phyloP scores from a whole-genome alignment of 2,888 invertebrate genomes.

The Scrobipalpa costella region DNA sequence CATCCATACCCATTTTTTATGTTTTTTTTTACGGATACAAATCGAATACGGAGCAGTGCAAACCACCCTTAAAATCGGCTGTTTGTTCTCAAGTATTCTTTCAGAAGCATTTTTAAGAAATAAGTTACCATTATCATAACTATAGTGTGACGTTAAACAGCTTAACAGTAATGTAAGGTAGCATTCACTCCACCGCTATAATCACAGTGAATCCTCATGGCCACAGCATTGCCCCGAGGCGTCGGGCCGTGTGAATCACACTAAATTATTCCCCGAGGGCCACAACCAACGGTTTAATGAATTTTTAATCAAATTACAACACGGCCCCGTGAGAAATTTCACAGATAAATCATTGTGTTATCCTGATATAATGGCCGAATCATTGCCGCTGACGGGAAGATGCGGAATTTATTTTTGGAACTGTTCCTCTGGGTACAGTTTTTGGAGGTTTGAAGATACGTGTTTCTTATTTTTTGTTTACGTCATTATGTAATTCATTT shows the following conservation, averaged over 20 bases:
- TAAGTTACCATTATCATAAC: no score
- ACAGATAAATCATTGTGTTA: conserved; percentile 68
- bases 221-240: conserved; percentile 48
- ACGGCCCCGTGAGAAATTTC: conserved; percentile 71
- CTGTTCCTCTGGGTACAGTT: not conserved
- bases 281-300: conserved; percentile 74
- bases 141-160: not conserved
- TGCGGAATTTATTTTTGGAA: conserved; percentile 2
- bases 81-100: no score
- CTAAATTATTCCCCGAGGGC: conserved; percentile 79
- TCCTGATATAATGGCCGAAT: conserved; percentile 51
- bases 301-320: conserved; percentile 80
- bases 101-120: no score
- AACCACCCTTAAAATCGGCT: no score
- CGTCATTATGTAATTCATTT: no score
- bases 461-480: not conserved
- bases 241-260: conserved; percentile 71
- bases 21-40: no score
- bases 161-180: not conserved
- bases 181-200: not conserved
- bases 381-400: conserved; percentile 40
- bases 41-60: no score
- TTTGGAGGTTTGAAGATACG: no score
- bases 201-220: conserved; percentile 1
- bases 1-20: no score